Base-by-base conservation (phyloP, 2,797 vertebrate genomes). In the Antennarius maculatus region DNA sequence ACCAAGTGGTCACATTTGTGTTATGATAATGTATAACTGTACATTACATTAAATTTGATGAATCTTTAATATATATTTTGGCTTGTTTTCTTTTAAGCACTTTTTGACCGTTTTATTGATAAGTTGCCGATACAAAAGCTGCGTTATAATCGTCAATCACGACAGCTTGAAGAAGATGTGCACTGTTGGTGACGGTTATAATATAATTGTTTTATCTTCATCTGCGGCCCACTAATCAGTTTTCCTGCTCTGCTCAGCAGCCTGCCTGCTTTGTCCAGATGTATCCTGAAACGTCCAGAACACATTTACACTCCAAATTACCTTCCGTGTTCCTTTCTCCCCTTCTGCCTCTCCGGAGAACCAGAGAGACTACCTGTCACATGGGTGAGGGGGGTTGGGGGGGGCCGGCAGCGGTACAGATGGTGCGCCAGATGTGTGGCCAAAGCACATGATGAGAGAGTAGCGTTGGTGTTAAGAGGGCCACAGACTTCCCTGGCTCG, bases 21-120 rank as follows among this genome's bases (percentile, higher is more conserved):
- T 95, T 92, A 91, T 95, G 94, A 92, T 93, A 94, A 93, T 97
- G 96, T 97, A 96, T 95, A 96, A 94, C 93, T 97, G 95, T 97
- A 95, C 92, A 95, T 94, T 93, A 87, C 76, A 98, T 98, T 99
- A 99, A 98, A 98, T 96, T 95, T 95, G 95, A 97, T 94, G 95
- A 95, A 96, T 96, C 96, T 96, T 95, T 95, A 94, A 95, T 94
- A 93, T 90, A 93, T 90, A 94, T 92, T 92, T 93, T 77, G 61
- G n/a, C 16, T 77, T 63, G 73, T 71, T 48, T 85, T 61, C 60
- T 86, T 86, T 85, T 77, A 46, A 52, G 47, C 10, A 3, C 31
- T 34, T 34, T 46, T 53, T 69, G 16, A 68, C n/a, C 23, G 51
- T 66, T 51, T 61, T 17, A 15, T 46, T 27, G 14, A 15, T 18